Evolutionary conservation across 2,113 vertebrate species (phyloP).

Genomic region (Scomber japonicus): DNA sequence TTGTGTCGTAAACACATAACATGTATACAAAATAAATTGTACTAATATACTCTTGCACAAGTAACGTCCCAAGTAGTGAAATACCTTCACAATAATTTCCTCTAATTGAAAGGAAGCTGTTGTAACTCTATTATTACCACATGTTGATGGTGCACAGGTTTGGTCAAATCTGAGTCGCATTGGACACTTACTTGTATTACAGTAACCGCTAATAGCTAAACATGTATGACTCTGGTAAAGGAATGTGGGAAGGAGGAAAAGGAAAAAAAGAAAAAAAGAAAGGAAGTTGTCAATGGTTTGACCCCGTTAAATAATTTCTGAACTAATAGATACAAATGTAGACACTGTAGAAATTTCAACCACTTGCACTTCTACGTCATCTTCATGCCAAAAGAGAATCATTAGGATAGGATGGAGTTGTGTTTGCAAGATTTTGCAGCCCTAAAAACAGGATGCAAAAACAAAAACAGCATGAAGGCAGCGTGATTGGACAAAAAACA

Average conservation of each 20-base stretch:
- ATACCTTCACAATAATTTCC: conserved; percentile 61
- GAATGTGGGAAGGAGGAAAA: conserved; percentile 34
- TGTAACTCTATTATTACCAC: conserved; percentile 65
- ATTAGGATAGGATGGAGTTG: background rate
- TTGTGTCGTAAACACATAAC: conserved; percentile 49
- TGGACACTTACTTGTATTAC: conserved; percentile 49
- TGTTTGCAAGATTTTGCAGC: too few relatives aligned
- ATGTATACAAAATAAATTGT: conserved; percentile 49
- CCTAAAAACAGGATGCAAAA: too few relatives aligned
- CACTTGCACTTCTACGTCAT: background rate
- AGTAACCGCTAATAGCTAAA: conserved; percentile 38
- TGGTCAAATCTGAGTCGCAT: conserved; percentile 50
- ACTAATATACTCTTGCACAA: conserved; percentile 75
- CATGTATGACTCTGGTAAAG: conserved; percentile 47
- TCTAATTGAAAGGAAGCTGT: conserved; percentile 51
- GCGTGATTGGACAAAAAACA: too few relatives aligned
- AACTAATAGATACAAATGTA: conserved; percentile 5
- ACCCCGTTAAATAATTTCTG: conserved; percentile 35
- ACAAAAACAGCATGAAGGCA: too few relatives aligned
- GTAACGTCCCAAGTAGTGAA: conserved; percentile 57
- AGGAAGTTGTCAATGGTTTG: conserved; percentile 29
- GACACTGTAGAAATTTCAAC: conserved; percentile 48
- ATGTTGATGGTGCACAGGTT: conserved; percentile 72
- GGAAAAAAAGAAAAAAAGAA: background rate
- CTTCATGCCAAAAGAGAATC: background rate